These are phyloP conservation scores for Cottoperca gobio DNA, from an alignment of 2,797 vertebrate species.

Conservation along the genomic window DNA sequence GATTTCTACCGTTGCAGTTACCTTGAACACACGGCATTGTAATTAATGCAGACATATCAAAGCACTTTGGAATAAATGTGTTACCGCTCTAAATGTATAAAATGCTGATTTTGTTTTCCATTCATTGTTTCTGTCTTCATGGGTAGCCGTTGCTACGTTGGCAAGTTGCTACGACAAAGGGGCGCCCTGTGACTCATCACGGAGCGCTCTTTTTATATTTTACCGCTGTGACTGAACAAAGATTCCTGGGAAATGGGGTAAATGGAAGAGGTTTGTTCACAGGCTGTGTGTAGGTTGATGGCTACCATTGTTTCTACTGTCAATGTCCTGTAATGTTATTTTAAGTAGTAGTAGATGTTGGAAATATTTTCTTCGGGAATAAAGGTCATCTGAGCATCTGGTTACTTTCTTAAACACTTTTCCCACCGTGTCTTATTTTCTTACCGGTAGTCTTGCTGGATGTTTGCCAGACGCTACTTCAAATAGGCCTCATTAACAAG, in stretches of 20 bases:
- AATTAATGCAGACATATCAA: conserved; percentile 10
- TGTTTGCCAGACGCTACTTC: conserved; percentile 30
- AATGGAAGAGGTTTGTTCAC: conserved; percentile 30
- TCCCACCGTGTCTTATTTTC: conserved; percentile 5
- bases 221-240: conserved; percentile 53
- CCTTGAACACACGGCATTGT: neutral
- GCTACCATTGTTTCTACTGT: neutral
- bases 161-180: conserved; percentile 38
- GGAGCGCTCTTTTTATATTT: conserved; percentile 58
- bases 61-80: neutral
- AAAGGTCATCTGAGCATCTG: conserved; percentile 7
- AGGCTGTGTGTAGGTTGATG: conserved; percentile 5
- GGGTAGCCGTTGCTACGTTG: conserved; percentile 39
- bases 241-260: conserved; percentile 67
- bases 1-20: neutral
- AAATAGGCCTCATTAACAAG: conserved; percentile 52
- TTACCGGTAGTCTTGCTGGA: neutral
- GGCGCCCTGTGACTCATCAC: conserved; percentile 61
- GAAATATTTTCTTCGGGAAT: neutral
- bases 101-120: conserved; percentile 3
- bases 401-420: conserved; percentile 18
- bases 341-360: neutral
- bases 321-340: neutral
- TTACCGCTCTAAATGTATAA: neutral
- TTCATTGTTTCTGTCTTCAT: neutral